These are phyloP conservation scores for Polymixis flavicincta DNA, from an alignment of 2,888 invertebrate genomes.

Conservation along the genomic window DNA sequence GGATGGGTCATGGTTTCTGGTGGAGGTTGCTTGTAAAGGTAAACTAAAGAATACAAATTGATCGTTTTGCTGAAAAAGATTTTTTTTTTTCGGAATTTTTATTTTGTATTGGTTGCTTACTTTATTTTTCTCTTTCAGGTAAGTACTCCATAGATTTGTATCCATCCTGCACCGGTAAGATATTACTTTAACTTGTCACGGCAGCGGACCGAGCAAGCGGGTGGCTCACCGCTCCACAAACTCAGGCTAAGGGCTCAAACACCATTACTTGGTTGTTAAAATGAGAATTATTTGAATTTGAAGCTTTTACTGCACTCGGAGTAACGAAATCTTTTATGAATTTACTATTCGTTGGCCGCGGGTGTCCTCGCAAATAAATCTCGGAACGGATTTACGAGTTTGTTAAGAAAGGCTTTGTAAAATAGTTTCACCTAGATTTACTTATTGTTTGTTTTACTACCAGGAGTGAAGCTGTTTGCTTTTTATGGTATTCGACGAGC, in stretches of 20 bases:
- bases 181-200: conserved; percentile 4
- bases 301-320: conserved; percentile 19
- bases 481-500: neutral
- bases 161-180: conserved; percentile 47
- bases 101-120: conserved; percentile 27
- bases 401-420: conserved; percentile 25
- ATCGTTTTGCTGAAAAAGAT: neutral
- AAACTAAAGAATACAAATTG: neutral
- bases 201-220: conserved; percentile 1
- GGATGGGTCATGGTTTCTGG: neutral
- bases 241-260: conserved; percentile 13
- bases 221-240: conserved; percentile 15
- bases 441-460: neutral
- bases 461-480: neutral
- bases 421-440: conserved; percentile 34
- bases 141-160: conserved; percentile 38
- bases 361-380: conserved; percentile 10
- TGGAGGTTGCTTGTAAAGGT: conserved; percentile 7
- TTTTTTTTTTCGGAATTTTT: too few species aligned
- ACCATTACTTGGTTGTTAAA: conserved; percentile 33
- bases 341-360: conserved; percentile 13
- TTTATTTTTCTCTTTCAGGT: conserved; percentile 62
- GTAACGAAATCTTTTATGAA: conserved; percentile 30
- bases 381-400: conserved; percentile 19
- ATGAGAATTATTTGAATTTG: conserved; percentile 34